Evolutionary conservation across 1,140 invertebrate species (phyloP).

Genomic region (Drosophila arizonae): DNA sequence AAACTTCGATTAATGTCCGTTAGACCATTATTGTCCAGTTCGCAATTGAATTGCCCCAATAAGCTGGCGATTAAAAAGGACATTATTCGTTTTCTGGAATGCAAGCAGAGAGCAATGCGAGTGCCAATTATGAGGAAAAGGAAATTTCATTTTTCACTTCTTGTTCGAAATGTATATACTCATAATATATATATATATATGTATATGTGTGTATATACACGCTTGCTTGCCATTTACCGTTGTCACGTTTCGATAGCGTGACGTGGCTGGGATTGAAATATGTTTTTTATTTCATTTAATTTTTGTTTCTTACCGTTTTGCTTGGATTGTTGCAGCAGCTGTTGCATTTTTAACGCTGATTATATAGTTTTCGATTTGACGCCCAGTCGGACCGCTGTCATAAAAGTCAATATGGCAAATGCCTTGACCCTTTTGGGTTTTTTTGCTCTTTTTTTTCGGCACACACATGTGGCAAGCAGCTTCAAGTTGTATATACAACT

Average conservation of each 20-base stretch:
- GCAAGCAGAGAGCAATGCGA: neutral
- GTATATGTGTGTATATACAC: neutral
- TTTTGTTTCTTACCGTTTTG: slow-evolving; percentile 30
- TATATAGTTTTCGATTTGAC: slow-evolving; percentile 68
- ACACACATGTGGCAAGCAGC: slow-evolving; percentile 56
- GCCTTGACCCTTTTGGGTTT: slow-evolving; percentile 68
- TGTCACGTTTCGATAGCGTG: slow-evolving; percentile 37
- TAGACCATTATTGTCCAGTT: neutral
- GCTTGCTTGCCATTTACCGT: slow-evolving; percentile 19
- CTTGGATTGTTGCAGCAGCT: slow-evolving; percentile 71
- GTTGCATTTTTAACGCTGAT: slow-evolving; percentile 71
- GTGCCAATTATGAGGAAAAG: slow-evolving; percentile 53
- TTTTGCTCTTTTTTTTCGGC: neutral
- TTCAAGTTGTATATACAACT: slow-evolving; percentile 38
- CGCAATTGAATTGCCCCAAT: neutral
- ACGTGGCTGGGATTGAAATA: slow-evolving; percentile 34
- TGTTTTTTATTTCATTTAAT: slow-evolving; percentile 6
- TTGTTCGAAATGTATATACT: slow-evolving; percentile 4
- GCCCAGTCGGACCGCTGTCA: slow-evolving; percentile 57
- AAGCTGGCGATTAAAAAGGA: neutral
- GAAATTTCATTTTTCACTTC: slow-evolving; percentile 20
- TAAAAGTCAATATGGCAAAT: slow-evolving; percentile 67
- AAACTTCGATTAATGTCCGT: neutral
- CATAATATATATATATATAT: neutral
- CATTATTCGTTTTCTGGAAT: neutral